These are phyloP conservation scores for Nomada fucata DNA, from an alignment of 2,888 invertebrate genomes.

Conservation along the genomic window DNA sequence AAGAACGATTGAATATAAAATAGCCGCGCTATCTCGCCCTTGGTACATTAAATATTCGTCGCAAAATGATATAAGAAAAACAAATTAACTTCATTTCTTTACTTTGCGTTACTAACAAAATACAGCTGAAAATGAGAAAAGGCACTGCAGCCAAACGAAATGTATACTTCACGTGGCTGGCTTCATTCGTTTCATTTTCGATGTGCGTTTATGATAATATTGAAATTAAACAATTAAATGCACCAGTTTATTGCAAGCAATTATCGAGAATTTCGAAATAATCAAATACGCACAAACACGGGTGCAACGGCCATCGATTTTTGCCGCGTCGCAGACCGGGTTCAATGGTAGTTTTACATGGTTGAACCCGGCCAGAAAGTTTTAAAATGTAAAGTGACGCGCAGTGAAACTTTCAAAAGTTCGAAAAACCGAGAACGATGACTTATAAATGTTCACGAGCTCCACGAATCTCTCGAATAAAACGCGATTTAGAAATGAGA, in stretches of 20 bases:
- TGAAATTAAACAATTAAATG: not conserved
- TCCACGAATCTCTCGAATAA: constrained; percentile 19
- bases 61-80: too few species aligned
- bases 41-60: too few species aligned
- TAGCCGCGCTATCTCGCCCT: too few species aligned
- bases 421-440: not conserved
- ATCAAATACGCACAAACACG: constrained; percentile 9
- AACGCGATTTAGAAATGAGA: constrained; percentile 13
- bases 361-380: not conserved
- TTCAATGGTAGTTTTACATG: not conserved
- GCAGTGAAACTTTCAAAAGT: not conserved
- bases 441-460: not conserved
- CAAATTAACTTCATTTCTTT: too few species aligned
- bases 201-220: constrained; percentile 9
- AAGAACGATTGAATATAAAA: too few species aligned
- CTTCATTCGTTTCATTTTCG: constrained; percentile 1
- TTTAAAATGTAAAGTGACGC: constrained; percentile 1
- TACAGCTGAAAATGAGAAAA: too few species aligned
- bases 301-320: not conserved
- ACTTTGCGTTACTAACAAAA: too few species aligned
- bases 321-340: constrained; percentile 1
- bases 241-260: constrained; percentile 17
- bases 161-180: too few species aligned
- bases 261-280: constrained; percentile 36
- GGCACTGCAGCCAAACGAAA: too few species aligned